A percentile compares a stretch with the other conserved stretches of the same genome.
Evolutionary conservation across 2,888 invertebrate species (phyloP).

Genomic region (Pachydiplax longipennis): DNA sequence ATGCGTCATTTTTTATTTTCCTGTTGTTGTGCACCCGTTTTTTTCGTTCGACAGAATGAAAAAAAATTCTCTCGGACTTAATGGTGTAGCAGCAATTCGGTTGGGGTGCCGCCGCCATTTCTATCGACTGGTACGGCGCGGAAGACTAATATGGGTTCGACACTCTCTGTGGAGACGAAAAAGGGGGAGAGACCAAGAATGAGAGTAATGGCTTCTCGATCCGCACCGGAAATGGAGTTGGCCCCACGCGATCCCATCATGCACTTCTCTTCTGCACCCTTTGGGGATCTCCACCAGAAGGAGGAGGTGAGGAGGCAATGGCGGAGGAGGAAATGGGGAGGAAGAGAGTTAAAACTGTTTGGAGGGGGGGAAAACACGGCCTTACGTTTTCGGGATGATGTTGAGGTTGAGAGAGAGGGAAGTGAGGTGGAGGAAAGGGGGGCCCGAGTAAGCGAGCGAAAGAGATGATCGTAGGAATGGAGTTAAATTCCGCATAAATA

Average conservation of each 20-base stretch:
- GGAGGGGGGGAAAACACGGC: neutral
- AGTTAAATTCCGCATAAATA: neutral
- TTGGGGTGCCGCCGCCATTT: constrained; percentile 32
- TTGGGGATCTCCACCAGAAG: too few relatives aligned
- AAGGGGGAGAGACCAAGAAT: constrained; percentile 21
- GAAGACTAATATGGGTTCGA: constrained; percentile 42
- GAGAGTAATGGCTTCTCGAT: constrained; percentile 45
- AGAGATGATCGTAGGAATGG: neutral
- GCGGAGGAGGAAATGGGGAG: neutral
- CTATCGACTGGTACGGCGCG: neutral
- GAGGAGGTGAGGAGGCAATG: neutral
- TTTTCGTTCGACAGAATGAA: neutral
- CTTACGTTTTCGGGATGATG: neutral
- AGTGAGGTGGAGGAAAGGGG: neutral
- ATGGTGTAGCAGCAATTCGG: constrained; percentile 44
- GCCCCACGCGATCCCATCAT: constrained; percentile 35
- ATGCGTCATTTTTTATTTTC: constrained; percentile 13
- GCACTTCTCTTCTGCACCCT: neutral
- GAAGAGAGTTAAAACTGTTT: neutral
- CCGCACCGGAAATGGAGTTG: constrained; percentile 37
- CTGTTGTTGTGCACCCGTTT: neutral
- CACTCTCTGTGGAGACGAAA: constrained; percentile 12
- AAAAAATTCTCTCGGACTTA: constrained; percentile 15
- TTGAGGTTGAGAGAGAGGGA: neutral
- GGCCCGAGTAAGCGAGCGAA: neutral